A percentile compares a stretch with the other conserved stretches of the same genome.
phyloP scores from a whole-genome alignment of 2,797 vertebrate species.

The Iguana delicatissima region DNA sequence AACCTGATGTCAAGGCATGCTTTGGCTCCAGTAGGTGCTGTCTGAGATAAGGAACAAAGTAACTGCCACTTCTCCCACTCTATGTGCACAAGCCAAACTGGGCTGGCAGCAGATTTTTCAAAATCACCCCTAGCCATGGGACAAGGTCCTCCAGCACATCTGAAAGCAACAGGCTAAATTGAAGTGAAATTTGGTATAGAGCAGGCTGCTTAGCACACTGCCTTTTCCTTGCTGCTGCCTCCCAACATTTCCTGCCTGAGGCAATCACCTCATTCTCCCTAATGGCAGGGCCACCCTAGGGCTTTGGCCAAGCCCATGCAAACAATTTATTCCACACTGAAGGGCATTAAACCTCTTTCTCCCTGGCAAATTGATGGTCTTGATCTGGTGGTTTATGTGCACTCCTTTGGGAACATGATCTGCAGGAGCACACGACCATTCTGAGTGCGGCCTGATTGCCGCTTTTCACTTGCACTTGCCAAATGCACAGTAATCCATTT shows the following conservation, averaged over 20 bases:
- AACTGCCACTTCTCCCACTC: neutral
- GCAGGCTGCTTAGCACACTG: neutral
- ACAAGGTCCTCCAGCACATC: neutral
- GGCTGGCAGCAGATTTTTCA: neutral
- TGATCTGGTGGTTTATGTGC: neutral
- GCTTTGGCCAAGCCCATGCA: neutral
- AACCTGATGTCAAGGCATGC: neutral
- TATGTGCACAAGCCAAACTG: neutral
- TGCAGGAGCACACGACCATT: neutral
- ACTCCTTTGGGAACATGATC: neutral
- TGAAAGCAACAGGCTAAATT: neutral
- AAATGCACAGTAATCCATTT: neutral
- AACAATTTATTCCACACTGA: neutral
- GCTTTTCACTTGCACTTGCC: slow-evolving; percentile 32
- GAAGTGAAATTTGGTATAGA: too few relatives aligned
- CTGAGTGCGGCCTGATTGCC: neutral
- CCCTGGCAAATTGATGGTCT: neutral
- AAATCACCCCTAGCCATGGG: neutral
- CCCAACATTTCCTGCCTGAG: neutral
- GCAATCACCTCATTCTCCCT: neutral
- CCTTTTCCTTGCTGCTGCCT: neutral
- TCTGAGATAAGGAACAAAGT: neutral
- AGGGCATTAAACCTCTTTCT: slow-evolving; percentile 13
- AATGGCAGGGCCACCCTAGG: neutral
- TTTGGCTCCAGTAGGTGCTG: neutral